Evolutionary conservation across 2,888 invertebrate genomes (phyloP).

Genomic region (Tridacna gigas): DNA sequence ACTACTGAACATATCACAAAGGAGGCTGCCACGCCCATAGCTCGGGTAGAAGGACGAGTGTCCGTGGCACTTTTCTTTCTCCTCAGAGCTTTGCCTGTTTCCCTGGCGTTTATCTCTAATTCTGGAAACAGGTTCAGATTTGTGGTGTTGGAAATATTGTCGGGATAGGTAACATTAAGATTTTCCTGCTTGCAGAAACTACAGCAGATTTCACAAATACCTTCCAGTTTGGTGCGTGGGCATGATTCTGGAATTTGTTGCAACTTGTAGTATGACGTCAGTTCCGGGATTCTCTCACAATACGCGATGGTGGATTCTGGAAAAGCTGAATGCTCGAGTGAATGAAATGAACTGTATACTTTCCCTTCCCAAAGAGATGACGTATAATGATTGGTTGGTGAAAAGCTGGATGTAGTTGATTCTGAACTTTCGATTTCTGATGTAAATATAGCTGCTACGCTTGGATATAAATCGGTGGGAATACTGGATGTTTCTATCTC

Average conservation of each 20-base stretch:
- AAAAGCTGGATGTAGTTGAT: too few species aligned
- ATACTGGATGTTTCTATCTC: too few species aligned
- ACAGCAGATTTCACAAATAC: background rate
- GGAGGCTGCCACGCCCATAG: conserved; percentile 1
- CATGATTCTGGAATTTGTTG: background rate
- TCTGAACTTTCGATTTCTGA: background rate
- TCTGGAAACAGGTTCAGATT: conserved; percentile 5
- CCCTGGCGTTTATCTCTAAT: background rate
- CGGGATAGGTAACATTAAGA: background rate
- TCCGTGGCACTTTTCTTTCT: conserved; percentile 4
- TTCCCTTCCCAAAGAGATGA: too few species aligned
- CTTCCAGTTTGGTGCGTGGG: background rate
- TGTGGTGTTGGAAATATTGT: background rate
- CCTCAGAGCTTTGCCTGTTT: background rate
- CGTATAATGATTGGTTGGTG: too few species aligned
- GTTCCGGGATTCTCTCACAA: too few species aligned
- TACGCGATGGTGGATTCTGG: background rate
- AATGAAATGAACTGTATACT: too few species aligned
- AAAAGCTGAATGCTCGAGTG: too few species aligned
- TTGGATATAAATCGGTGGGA: too few species aligned
- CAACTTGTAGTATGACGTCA: background rate
- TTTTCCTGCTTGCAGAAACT: background rate
- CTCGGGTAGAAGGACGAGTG: conserved; percentile 1
- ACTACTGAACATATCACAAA: conserved; percentile 11
- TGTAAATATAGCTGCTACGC: background rate